Evolutionary conservation across 2,113 vertebrate genomes (phyloP).

Genomic region (Spea multiplicata): DNA sequence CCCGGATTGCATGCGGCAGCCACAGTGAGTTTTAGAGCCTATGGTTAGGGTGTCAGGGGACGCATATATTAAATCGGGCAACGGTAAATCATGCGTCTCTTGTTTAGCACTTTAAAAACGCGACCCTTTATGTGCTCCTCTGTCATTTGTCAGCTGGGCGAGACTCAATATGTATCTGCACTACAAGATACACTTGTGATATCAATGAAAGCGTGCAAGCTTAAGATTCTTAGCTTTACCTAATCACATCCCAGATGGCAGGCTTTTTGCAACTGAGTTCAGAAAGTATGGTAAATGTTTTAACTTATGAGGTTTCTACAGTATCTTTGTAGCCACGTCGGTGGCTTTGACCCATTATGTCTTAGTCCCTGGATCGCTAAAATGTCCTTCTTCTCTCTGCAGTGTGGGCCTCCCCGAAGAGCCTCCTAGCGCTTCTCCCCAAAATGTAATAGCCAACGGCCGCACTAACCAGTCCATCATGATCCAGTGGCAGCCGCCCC

Average conservation of each 20-base stretch:
- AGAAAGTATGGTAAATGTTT: no score
- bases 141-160: no score
- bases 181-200: no score
- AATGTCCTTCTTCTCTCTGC: background rate
- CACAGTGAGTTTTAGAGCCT: conserved; percentile 10
- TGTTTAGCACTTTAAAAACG: background rate
- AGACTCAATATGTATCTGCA: no score
- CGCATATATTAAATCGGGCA: conserved; percentile 8
- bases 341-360: background rate
- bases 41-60: conserved; percentile 10
- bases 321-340: no score
- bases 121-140: background rate
- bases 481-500: conserved; percentile 97
- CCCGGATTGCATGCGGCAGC: background rate
- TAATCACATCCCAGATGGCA: no score
- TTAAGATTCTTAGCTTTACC: no score
- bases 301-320: no score
- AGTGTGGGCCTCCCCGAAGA: conserved; percentile 93
- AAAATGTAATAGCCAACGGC: conserved; percentile 93
- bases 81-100: background rate
- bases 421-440: conserved; percentile 86
- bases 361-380: background rate
- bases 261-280: no score
- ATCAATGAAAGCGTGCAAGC: no score
- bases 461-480: conserved; percentile 98